These are phyloP conservation scores for Mantis religiosa DNA, from an alignment of 2,888 invertebrate species.

Conservation along the genomic window DNA sequence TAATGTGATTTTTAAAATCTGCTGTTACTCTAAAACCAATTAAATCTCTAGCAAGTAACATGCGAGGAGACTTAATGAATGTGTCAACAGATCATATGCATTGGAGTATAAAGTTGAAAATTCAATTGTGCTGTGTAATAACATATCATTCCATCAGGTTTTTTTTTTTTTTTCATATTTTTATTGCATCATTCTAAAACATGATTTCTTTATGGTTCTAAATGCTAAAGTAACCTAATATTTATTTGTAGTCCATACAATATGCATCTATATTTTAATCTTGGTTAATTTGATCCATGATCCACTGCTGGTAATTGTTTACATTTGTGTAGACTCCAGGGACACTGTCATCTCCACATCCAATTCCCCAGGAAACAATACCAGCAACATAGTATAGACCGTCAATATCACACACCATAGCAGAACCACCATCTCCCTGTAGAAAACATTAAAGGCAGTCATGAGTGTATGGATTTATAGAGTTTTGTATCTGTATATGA, in stretches of 20 bases:
- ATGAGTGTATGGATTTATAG: too few relatives aligned
- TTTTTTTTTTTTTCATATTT: too few relatives aligned
- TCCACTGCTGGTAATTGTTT: constrained; percentile 63
- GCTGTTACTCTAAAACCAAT: too few relatives aligned
- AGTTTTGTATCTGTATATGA: too few relatives aligned
- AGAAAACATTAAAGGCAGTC: constrained; percentile 32
- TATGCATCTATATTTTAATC: not conserved
- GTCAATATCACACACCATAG: constrained; percentile 58
- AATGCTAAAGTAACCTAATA: not conserved
- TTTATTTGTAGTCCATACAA: not conserved
- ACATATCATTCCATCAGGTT: too few relatives aligned
- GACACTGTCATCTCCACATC: constrained; percentile 64
- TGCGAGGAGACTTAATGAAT: too few relatives aligned
- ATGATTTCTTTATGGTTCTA: not conserved
- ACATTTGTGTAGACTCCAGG: constrained; percentile 78
- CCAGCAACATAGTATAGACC: constrained; percentile 61
- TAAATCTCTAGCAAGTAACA: too few relatives aligned
- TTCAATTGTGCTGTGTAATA: not conserved
- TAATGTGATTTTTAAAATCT: too few relatives aligned
- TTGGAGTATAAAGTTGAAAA: not conserved
- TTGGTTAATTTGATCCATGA: constrained; percentile 37
- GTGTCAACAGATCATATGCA: not conserved
- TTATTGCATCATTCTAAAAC: not conserved
- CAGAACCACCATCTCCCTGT: constrained; percentile 72
- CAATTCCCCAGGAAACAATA: constrained; percentile 70